Percentiles rank a stretch among this genome's conserved stretches.
Conservation (phyloP, 2,113 vertebrate species). For the Eclectus roratus region DNA sequence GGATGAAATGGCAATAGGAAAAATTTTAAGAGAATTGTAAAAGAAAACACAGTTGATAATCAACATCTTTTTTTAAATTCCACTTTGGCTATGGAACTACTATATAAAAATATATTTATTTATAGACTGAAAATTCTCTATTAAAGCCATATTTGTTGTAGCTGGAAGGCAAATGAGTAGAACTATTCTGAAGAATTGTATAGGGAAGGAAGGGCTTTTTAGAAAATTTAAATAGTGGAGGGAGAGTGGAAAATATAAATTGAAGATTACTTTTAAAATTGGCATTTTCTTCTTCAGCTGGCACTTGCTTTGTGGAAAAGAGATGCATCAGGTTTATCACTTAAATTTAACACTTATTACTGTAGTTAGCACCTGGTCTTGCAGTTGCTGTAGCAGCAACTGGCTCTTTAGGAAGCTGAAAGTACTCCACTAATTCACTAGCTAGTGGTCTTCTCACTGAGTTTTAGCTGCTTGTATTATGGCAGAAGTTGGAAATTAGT, state of each 20-base stretch:
- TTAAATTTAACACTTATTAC: not conserved
- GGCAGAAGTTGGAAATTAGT: not conserved
- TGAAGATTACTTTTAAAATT: not conserved
- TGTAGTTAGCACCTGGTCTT: not conserved
- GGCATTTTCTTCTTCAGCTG: not conserved
- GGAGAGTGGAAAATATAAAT: not conserved
- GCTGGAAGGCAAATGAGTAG: not conserved
- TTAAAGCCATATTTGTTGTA: not conserved
- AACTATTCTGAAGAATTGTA: not conserved
- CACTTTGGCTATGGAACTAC: not conserved
- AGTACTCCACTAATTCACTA: not conserved
- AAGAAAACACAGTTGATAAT: not conserved
- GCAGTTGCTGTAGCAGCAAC: not conserved
- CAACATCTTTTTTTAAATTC: not conserved
- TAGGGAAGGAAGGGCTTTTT: not conserved
- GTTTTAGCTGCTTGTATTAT: not conserved
- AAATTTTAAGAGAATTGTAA: not conserved
- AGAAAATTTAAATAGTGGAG: not conserved
- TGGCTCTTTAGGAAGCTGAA: not conserved
- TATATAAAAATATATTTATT: not conserved
- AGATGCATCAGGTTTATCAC: not conserved
- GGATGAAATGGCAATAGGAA: not conserved
- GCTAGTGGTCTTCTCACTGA: not conserved
- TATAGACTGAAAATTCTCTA: not conserved
- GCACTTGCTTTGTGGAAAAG: not conserved